phyloP scores from a whole-genome alignment of 2,113 vertebrate genomes.

The Parus major region DNA sequence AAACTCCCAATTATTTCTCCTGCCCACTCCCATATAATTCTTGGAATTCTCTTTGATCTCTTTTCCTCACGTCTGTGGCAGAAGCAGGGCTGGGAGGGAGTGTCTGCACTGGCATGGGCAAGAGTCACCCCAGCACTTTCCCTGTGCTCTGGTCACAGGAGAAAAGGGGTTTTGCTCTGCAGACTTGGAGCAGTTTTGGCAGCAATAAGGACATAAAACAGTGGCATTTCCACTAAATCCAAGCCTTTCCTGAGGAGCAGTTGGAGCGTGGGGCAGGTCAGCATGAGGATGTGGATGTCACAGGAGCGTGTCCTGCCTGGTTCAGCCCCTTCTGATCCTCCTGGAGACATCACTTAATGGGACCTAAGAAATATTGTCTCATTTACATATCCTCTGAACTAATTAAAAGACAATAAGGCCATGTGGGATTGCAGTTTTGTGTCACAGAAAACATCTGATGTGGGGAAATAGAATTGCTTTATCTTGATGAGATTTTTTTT shows the following conservation, averaged over 20 bases:
- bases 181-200: not conserved
- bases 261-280: not conserved
- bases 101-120: not conserved
- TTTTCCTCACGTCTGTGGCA: not conserved
- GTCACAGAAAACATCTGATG: not conserved
- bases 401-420: not conserved
- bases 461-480: not conserved
- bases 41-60: not conserved
- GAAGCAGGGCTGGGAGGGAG: not conserved
- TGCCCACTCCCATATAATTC: not conserved
- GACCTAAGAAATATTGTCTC: conserved; percentile 18
- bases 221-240: not conserved
- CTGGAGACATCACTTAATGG: not conserved
- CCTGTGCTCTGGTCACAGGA: not conserved
- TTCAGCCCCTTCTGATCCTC: not conserved
- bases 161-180: not conserved
- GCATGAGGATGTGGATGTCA: not conserved
- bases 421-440: not conserved
- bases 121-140: not conserved
- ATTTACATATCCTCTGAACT: conserved; percentile 21
- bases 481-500: not conserved
- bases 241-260: not conserved
- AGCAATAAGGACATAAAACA: not conserved
- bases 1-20: not conserved
- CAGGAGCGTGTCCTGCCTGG: not conserved